phyloP scores from a whole-genome alignment of 2,797 vertebrate genomes.

The Hephaestus fuliginosus region DNA sequence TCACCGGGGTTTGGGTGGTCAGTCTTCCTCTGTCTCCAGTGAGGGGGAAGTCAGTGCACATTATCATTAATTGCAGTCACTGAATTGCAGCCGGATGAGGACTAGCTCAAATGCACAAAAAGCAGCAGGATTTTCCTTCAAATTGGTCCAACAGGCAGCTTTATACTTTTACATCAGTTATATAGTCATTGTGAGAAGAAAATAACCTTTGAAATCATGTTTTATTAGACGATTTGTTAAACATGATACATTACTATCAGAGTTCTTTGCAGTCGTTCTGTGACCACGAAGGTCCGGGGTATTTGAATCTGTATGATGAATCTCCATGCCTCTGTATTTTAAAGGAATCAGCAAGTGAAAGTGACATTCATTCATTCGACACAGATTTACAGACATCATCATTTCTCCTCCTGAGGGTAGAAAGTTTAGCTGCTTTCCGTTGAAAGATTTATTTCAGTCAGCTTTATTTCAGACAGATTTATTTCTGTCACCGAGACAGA shows the following conservation, averaged over 20 bases:
- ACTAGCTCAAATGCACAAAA: background rate
- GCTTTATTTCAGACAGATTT: too few species aligned
- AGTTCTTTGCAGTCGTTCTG: background rate
- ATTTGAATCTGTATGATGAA: background rate
- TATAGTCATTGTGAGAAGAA: background rate
- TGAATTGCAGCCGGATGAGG: constrained; percentile 8
- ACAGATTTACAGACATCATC: background rate
- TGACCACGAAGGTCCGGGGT: background rate
- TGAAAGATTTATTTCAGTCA: constrained; percentile 11
- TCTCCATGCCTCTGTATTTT: background rate
- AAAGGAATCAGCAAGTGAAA: background rate
- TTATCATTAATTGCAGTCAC: constrained; percentile 38
- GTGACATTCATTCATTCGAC: background rate
- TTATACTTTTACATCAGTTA: background rate
- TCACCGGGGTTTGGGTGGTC: background rate
- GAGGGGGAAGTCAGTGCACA: constrained; percentile 19
- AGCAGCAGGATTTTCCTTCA: background rate
- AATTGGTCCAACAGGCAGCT: background rate
- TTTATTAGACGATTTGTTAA: constrained; percentile 6
- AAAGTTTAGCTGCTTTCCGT: background rate
- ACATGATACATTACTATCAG: background rate
- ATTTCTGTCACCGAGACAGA: background rate
- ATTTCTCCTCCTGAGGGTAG: background rate
- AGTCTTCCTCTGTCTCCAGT: constrained; percentile 24
- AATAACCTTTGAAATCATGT: background rate